Evolutionary conservation across 2,797 vertebrate genomes (phyloP).

Genomic region (Spinibarbus caldwelli): DNA sequence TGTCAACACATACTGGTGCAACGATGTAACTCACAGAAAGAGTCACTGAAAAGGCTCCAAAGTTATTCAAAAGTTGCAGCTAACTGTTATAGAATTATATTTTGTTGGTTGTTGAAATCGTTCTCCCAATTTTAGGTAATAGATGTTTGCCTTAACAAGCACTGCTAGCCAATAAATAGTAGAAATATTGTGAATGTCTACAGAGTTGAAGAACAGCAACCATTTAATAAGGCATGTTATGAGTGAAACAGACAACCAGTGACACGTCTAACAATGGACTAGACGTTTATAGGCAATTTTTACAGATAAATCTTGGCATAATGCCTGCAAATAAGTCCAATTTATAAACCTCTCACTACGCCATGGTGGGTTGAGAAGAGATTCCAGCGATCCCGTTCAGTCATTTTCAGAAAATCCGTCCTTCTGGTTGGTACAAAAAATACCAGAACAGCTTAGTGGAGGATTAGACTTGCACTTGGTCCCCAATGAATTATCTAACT

Average conservation of each 20-base stretch:
- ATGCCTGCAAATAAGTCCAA: slow-evolving; percentile 21
- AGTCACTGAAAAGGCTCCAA: neutral
- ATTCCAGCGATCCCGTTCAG: neutral
- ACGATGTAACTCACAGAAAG: too few species aligned
- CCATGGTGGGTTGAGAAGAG: slow-evolving; percentile 1
- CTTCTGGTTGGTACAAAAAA: slow-evolving; percentile 33
- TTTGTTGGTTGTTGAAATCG: neutral
- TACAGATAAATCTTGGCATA: slow-evolving; percentile 24
- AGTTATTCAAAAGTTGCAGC: neutral
- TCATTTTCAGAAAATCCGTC: neutral
- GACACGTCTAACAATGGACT: neutral
- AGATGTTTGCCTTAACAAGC: too few species aligned
- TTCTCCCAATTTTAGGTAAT: neutral
- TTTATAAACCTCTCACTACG: slow-evolving; percentile 8
- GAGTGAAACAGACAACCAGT: slow-evolving; percentile 6
- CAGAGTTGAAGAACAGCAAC: neutral
- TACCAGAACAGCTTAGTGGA: slow-evolving; percentile 42
- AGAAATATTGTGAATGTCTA: neutral
- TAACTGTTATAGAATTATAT: neutral
- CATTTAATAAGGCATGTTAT: neutral
- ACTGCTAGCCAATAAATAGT: neutral
- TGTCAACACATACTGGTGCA: too few species aligned
- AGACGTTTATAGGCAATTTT: slow-evolving; percentile 24
- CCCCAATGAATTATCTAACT: slow-evolving; percentile 38
- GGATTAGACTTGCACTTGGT: slow-evolving; percentile 29